phyloP scores from a whole-genome alignment of 1,140 invertebrate species.

The Heliconius hermathena region DNA sequence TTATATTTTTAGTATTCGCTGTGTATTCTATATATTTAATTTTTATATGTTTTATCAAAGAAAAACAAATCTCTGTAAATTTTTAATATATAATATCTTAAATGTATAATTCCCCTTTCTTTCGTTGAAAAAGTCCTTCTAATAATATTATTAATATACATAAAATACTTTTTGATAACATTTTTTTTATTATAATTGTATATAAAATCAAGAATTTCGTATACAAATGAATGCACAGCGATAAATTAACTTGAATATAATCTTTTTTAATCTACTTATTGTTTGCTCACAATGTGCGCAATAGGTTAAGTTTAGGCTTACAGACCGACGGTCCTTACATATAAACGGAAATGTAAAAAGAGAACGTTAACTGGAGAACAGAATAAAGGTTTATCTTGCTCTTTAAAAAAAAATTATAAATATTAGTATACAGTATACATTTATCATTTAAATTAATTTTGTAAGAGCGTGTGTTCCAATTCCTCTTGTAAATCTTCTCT shows the following conservation, averaged over 20 bases:
- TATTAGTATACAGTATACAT: too few relatives aligned
- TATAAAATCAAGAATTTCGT: not conserved
- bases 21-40: slow-evolving; percentile 6
- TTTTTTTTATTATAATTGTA: not conserved
- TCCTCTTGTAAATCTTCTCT: too few relatives aligned
- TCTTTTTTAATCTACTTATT: slow-evolving; percentile 35
- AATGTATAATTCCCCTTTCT: too few relatives aligned
- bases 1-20: slow-evolving; percentile 28
- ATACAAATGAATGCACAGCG: slow-evolving; percentile 26
- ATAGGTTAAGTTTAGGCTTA: slow-evolving; percentile 41
- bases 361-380: not conserved
- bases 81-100: too few relatives aligned
- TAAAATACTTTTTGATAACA: not conserved
- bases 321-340: not conserved
- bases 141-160: not conserved
- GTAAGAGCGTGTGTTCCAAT: too few relatives aligned
- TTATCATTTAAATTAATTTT: too few relatives aligned
- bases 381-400: too few relatives aligned
- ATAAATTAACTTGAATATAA: slow-evolving; percentile 16
- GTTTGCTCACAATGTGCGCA: slow-evolving; percentile 44
- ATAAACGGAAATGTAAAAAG: not conserved
- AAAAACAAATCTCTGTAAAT: not conserved
- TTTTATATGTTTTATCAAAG: not conserved
- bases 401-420: too few relatives aligned
- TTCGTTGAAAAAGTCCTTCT: too few relatives aligned